These are phyloP conservation scores for Erinaceus europaeus DNA, from an alignment of 2,113 vertebrate genomes.

Conservation along the genomic window DNA sequence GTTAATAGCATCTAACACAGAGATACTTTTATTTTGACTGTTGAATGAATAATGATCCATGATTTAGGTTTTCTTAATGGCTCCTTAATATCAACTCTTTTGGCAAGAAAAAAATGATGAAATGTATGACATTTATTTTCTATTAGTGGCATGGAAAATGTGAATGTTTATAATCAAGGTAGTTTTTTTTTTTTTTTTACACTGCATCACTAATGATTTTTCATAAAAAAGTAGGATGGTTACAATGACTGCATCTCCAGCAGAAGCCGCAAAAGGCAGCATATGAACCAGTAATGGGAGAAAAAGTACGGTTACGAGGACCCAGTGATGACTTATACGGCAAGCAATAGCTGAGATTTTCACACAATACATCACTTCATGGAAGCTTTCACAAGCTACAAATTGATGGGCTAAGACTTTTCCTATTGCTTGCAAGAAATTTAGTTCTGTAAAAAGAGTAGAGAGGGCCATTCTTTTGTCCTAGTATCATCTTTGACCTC, in stretches of 20 bases:
- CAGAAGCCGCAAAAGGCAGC: conserved; percentile 43
- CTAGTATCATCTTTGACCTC: not conserved
- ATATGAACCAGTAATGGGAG: conserved; percentile 42
- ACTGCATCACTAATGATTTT: conserved; percentile 71
- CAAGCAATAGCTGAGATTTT: conserved; percentile 46
- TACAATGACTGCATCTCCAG: conserved; percentile 66
- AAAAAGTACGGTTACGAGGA: conserved; percentile 46
- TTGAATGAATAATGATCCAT: conserved; percentile 81
- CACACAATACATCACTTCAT: conserved; percentile 32
- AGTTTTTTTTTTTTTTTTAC: conserved; percentile 75
- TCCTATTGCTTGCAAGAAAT: not conserved
- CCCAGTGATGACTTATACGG: conserved; percentile 44
- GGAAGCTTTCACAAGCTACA: conserved; percentile 9
- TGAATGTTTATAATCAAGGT: conserved; percentile 80
- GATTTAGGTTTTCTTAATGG: conserved; percentile 81
- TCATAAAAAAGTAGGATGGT: conserved; percentile 72
- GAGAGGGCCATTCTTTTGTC: not conserved
- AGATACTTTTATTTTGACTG: conserved; percentile 74
- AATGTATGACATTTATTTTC: conserved; percentile 79
- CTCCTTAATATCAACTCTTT: conserved; percentile 81
- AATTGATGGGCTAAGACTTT: not conserved
- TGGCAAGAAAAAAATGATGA: conserved; percentile 71
- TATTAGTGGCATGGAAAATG: conserved; percentile 73
- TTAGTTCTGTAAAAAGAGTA: not conserved
- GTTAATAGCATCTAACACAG: conserved; percentile 80